Conservation (phyloP, 1,140 invertebrate genomes). For the Ips typographus region DNA sequence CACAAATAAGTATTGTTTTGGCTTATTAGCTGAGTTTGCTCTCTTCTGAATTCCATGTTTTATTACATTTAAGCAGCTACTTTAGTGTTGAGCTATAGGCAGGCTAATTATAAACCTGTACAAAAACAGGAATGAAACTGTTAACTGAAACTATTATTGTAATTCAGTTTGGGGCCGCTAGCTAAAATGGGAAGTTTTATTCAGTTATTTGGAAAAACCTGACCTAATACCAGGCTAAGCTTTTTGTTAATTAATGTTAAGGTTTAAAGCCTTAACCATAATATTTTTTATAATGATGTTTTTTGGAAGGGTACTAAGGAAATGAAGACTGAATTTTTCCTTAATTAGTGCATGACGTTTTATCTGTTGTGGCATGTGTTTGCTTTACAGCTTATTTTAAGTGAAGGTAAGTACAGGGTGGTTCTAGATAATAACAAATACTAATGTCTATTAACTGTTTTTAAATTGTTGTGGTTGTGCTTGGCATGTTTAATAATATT, state of each 20-base stretch:
- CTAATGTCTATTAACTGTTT: too few species aligned
- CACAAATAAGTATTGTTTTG: conserved; percentile 29
- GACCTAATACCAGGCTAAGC: conserved; percentile 26
- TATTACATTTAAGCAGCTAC: too few species aligned
- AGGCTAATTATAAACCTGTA: conserved; percentile 22
- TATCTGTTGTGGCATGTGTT: too few species aligned
- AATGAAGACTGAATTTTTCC: too few species aligned
- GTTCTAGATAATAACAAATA: too few species aligned
- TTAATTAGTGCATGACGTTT: too few species aligned
- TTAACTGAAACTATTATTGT: neutral
- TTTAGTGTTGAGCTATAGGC: neutral
- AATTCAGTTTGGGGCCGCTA: neutral
- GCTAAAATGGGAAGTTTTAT: conserved; percentile 4
- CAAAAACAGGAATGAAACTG: conserved; percentile 30
- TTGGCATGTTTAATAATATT: too few species aligned
- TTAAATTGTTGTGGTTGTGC: too few species aligned
- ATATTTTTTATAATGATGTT: too few species aligned
- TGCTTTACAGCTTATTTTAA: too few species aligned
- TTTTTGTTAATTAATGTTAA: neutral
- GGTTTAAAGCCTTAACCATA: neutral
- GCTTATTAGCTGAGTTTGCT: neutral
- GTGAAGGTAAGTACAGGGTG: too few species aligned
- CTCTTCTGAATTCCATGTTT: neutral
- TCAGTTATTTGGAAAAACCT: conserved; percentile 23
- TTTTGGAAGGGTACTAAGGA: too few species aligned